Percentiles rank a stretch among this genome's conserved stretches.
Conservation (phyloP, 2,888 invertebrate species). For the Polydesmus complanatus region DNA sequence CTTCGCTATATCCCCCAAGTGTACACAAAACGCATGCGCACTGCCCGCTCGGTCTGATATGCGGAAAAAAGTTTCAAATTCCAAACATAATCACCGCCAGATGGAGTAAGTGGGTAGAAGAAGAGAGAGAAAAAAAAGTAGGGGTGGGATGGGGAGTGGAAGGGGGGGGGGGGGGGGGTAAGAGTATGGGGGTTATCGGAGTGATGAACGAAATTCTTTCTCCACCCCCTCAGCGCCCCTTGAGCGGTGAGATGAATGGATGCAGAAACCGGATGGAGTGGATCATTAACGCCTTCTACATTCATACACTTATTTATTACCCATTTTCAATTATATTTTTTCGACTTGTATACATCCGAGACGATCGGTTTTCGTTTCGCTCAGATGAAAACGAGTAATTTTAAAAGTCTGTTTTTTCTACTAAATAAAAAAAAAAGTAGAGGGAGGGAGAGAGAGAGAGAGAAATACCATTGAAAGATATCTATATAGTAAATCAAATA, state of each 20-base stretch:
- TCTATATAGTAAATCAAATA: too few relatives aligned
- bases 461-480: too few relatives aligned
- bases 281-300: background rate
- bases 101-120: background rate
- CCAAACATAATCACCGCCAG: background rate
- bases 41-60: background rate
- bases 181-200: too few relatives aligned
- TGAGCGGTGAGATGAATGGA: background rate
- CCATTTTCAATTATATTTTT: background rate
- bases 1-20: background rate
- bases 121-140: background rate
- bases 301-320: background rate
- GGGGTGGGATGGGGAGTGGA: background rate
- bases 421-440: background rate
- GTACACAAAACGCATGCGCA: background rate
- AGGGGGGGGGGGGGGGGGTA: background rate
- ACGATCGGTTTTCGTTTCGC: background rate
- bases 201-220: background rate
- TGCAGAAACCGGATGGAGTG: background rate
- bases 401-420: background rate
- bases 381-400: background rate
- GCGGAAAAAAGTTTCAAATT: conserved; percentile 1
- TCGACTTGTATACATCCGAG: background rate
- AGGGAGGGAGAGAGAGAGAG: too few relatives aligned
- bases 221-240: background rate